These are phyloP conservation scores for Leptoclinus maculatus DNA, from an alignment of 2,797 vertebrate species.

Conservation along the genomic window DNA sequence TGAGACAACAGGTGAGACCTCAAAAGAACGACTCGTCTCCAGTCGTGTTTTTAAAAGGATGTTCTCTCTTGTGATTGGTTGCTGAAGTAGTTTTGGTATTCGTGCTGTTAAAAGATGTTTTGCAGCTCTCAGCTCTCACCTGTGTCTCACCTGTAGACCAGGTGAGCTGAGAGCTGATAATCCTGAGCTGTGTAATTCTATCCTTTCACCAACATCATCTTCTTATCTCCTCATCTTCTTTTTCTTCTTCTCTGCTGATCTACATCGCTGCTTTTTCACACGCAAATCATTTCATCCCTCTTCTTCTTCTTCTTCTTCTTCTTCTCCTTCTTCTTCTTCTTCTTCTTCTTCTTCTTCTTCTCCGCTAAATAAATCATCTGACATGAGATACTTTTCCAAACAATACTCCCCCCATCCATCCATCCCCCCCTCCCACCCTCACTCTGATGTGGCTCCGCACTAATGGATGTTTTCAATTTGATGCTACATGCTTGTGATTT, in stretches of 20 bases:
- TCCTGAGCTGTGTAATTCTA: conserved; percentile 66
- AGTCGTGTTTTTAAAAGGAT: neutral
- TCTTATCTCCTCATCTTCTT: conserved; percentile 55
- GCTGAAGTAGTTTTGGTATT: neutral
- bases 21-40: neutral
- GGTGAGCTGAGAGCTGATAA: conserved; percentile 64
- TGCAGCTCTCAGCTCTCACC: conserved; percentile 14
- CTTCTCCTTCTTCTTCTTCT: conserved; percentile 28
- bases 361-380: conserved; percentile 71
- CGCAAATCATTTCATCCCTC: conserved; percentile 66
- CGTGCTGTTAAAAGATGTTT: conserved; percentile 20
- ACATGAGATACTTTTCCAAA: conserved; percentile 74
- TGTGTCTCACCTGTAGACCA: conserved; percentile 62
- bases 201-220: conserved; percentile 68
- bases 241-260: conserved; percentile 63
- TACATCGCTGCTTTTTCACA: conserved; percentile 67
- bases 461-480: conserved; percentile 85
- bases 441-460: conserved; percentile 78
- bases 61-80: neutral
- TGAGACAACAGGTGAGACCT: neutral
- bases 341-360: conserved; percentile 27
- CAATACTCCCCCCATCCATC: conserved; percentile 27
- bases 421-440: conserved; percentile 3
- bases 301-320: neutral
- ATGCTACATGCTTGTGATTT: conserved; percentile 82